Percentiles rank a stretch among this genome's conserved stretches.
These are phyloP conservation scores for Chiridota heheva DNA, from an alignment of 35 echinoderm and acorn worm species.

Conservation along the genomic window DNA sequence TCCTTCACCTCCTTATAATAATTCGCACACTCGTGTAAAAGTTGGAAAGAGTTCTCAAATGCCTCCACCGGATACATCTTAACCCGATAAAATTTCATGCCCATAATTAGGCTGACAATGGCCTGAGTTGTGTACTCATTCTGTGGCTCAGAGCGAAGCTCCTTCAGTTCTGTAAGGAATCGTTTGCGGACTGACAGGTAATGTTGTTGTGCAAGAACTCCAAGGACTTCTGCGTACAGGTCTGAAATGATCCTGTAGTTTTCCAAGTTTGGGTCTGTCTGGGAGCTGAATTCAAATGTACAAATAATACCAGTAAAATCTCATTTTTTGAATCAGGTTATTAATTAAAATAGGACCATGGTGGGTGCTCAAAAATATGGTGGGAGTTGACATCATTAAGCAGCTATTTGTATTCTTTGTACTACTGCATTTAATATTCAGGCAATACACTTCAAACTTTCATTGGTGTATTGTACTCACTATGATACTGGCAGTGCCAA, in stretches of 20 bases:
- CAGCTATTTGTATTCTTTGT: too few relatives aligned
- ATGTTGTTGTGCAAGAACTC: conserved; percentile 74
- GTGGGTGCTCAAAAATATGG: too few relatives aligned
- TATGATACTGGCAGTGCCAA: too few relatives aligned
- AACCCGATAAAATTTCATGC: conserved; percentile 96
- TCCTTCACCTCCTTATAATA: conserved; percentile 98
- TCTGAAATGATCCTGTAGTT: conserved; percentile 96
- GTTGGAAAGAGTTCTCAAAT: conserved; percentile 87
- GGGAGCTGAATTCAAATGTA: conserved; percentile 43
- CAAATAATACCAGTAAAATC: background rate
- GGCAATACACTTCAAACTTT: too few relatives aligned
- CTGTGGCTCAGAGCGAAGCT: conserved; percentile 90
- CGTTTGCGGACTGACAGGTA: conserved; percentile 79
- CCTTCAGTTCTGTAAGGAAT: conserved; percentile 84
- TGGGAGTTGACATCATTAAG: too few relatives aligned
- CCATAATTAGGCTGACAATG: conserved; percentile 96
- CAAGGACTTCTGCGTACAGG: conserved; percentile 93
- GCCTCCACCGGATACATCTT: conserved; percentile 92
- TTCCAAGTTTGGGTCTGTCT: conserved; percentile 86
- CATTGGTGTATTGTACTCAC: too few relatives aligned
- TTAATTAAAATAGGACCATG: background rate
- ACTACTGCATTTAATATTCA: too few relatives aligned
- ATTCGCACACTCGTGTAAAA: conserved; percentile 94
- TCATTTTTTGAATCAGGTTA: background rate
- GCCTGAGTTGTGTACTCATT: conserved; percentile 86